phyloP scores from a whole-genome alignment of 2,888 invertebrate species.

The Eristalis intricaria region DNA sequence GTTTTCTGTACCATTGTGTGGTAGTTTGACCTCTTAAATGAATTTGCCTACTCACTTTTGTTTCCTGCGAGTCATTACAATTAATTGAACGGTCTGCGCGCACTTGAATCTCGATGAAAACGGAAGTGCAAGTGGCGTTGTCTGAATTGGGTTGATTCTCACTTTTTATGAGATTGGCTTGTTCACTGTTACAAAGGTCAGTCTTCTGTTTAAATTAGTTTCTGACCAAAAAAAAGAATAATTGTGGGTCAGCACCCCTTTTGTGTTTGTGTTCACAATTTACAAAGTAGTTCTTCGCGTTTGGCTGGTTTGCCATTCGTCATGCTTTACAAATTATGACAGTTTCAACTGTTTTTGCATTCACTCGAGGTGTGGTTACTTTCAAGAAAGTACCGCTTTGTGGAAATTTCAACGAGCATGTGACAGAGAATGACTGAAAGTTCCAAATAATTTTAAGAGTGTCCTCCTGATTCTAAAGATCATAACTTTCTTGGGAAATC shows the following conservation, averaged over 20 bases:
- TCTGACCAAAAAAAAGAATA: background rate
- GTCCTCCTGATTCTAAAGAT: no score
- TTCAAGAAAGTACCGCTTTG: no score
- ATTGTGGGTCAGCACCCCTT: background rate
- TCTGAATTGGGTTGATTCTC: slow-evolving; percentile 46
- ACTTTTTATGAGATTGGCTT: slow-evolving; percentile 17
- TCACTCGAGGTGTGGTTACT: background rate
- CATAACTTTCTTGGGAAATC: no score
- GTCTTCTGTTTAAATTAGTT: slow-evolving; percentile 34
- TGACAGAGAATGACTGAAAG: no score
- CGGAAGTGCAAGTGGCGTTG: slow-evolving; percentile 43
- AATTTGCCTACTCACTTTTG: slow-evolving; percentile 4
- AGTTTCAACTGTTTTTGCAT: background rate
- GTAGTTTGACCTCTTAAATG: slow-evolving; percentile 45
- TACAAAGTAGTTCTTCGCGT: background rate
- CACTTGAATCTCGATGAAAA: slow-evolving; percentile 27
- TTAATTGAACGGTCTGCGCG: slow-evolving; percentile 22
- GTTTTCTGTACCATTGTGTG: slow-evolving; percentile 9
- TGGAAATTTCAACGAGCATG: no score
- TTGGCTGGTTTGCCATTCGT: background rate
- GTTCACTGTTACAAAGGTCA: slow-evolving; percentile 15
- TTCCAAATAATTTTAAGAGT: no score
- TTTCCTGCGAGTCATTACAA: slow-evolving; percentile 5
- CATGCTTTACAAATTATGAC: background rate
- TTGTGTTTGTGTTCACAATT: background rate